Percentiles rank a stretch among this genome's conserved stretches.
These are phyloP conservation scores for Ophion ventricosus DNA, from an alignment of 2,888 invertebrate species.

Conservation along the genomic window DNA sequence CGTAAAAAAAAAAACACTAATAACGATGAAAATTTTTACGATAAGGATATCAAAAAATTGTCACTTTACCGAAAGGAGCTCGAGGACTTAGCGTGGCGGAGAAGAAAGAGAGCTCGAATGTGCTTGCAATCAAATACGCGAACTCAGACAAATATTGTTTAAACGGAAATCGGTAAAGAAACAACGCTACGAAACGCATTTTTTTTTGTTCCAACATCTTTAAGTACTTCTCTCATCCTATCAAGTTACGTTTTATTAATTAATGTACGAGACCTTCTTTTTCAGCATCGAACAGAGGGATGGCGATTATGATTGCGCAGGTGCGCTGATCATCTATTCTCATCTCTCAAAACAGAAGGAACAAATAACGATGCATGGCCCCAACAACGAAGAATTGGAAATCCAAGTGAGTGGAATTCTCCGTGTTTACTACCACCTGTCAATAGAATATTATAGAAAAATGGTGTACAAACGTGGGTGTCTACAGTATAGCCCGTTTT, in stretches of 20 bases:
- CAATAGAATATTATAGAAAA: too few relatives aligned
- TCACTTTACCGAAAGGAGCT: slow-evolving; percentile 90
- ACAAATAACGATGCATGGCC: slow-evolving; percentile 92
- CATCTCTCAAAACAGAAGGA: slow-evolving; percentile 90
- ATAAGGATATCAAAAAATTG: slow-evolving; percentile 86
- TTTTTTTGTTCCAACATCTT: background rate
- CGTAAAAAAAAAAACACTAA: background rate
- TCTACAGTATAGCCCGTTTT: too few relatives aligned
- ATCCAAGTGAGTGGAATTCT: slow-evolving; percentile 87
- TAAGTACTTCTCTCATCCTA: background rate
- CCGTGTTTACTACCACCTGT: too few relatives aligned
- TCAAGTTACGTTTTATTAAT: background rate
- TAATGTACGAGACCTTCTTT: slow-evolving; percentile 5
- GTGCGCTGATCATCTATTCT: slow-evolving; percentile 91
- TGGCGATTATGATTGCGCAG: slow-evolving; percentile 93
- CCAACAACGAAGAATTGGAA: slow-evolving; percentile 91
- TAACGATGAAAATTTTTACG: slow-evolving; percentile 11
- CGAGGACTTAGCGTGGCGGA: slow-evolving; percentile 92
- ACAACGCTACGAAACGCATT: background rate
- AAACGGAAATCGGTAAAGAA: slow-evolving; percentile 89
- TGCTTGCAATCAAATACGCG: slow-evolving; percentile 90
- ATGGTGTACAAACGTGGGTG: too few relatives aligned
- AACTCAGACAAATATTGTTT: slow-evolving; percentile 89
- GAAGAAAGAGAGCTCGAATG: slow-evolving; percentile 85
- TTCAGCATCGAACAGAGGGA: slow-evolving; percentile 84